phyloP scores from a whole-genome alignment of 2,888 invertebrate genomes.

The Parnassius glacialis region DNA sequence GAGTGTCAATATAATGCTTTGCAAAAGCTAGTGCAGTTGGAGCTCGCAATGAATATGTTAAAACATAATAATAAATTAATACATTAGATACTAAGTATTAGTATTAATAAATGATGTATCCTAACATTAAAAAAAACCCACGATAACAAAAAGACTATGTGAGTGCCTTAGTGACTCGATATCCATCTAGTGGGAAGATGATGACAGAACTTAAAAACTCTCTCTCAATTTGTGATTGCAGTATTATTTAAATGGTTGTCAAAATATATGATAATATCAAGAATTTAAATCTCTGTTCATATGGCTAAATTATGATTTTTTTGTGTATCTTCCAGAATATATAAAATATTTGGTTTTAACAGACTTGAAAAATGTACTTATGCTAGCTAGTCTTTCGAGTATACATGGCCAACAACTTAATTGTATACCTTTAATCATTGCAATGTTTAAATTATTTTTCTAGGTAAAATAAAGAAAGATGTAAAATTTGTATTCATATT shows the following conservation, averaged over 20 bases:
- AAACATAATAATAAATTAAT: conserved; percentile 70
- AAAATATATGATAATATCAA: conserved; percentile 13
- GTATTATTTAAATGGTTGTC: conserved; percentile 48
- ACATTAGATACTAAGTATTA: conserved; percentile 59
- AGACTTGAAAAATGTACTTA: conserved; percentile 21
- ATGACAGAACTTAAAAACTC: conserved; percentile 53
- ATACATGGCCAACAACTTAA: not conserved
- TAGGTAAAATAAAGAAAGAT: not conserved
- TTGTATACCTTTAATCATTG: conserved; percentile 2
- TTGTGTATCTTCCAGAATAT: not conserved
- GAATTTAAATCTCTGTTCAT: conserved; percentile 7
- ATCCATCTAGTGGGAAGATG: conserved; percentile 41
- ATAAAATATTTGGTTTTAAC: conserved; percentile 1
- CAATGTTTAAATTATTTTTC: not conserved
- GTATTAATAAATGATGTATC: conserved; percentile 51
- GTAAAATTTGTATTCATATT: not conserved
- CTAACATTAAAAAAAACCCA: conserved; percentile 58
- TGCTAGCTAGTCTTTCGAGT: conserved; percentile 12
- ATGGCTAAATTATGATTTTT: conserved; percentile 10
- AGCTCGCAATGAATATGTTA: conserved; percentile 53
- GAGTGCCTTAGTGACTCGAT: conserved; percentile 56
- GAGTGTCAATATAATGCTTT: conserved; percentile 7
- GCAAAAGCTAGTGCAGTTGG: conserved; percentile 55
- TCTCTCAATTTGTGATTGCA: conserved; percentile 44
- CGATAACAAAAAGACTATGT: conserved; percentile 50